Evolutionary conservation across 2,113 vertebrate genomes (phyloP).

Genomic region (Seriola rivoliana): DNA sequence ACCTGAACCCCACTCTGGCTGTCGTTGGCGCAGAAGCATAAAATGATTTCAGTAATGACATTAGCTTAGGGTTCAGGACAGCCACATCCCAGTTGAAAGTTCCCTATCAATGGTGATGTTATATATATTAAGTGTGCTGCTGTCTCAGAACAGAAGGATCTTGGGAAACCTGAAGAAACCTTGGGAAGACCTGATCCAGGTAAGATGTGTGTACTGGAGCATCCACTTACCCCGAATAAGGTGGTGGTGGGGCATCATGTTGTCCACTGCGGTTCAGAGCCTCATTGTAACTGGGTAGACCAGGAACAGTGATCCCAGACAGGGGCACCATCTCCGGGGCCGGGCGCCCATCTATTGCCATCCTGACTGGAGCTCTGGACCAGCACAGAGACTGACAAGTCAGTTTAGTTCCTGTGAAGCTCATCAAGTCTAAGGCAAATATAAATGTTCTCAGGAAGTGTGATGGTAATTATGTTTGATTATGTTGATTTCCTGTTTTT

Average conservation of each 20-base stretch:
- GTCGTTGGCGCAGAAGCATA: too few relatives aligned
- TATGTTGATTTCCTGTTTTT: not conserved
- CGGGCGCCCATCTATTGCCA: slow-evolving; percentile 67
- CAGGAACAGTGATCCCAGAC: slow-evolving; percentile 70
- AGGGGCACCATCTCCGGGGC: slow-evolving; percentile 75
- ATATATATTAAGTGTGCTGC: too few relatives aligned
- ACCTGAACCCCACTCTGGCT: too few relatives aligned
- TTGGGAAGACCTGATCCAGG: not conserved
- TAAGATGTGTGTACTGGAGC: not conserved
- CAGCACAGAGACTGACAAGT: not conserved
- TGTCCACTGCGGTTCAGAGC: slow-evolving; percentile 85
- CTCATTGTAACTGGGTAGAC: slow-evolving; percentile 89
- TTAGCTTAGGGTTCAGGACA: too few relatives aligned
- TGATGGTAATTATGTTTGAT: not conserved
- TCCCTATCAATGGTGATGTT: too few relatives aligned
- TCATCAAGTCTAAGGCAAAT: not conserved
- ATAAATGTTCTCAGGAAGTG: not conserved
- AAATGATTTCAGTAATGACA: too few relatives aligned
- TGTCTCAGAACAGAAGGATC: too few relatives aligned
- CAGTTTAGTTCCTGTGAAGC: not conserved
- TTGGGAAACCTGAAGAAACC: too few relatives aligned
- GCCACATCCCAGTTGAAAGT: too few relatives aligned
- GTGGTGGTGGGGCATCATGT: slow-evolving; percentile 90
- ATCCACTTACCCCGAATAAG: slow-evolving; percentile 88
- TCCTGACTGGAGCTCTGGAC: slow-evolving; percentile 74